phyloP scores from a whole-genome alignment of 1,140 invertebrate genomes.

The Meloidogyne hapla region DNA sequence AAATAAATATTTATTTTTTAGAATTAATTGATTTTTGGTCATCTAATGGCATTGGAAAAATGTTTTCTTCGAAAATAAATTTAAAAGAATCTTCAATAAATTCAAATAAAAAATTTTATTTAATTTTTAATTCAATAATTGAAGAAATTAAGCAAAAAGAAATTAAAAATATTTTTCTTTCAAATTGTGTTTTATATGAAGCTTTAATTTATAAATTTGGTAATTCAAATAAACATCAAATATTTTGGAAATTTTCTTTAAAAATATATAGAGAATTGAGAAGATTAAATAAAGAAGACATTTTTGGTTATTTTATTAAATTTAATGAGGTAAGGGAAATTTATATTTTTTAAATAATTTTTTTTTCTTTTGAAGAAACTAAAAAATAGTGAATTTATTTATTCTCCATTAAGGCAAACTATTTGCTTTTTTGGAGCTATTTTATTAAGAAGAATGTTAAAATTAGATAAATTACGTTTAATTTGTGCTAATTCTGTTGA shows the following conservation, averaged over 20 bases:
- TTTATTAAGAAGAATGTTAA: slow-evolving; percentile 23
- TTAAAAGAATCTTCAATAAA: slow-evolving; percentile 7
- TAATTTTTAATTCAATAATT: slow-evolving; percentile 7
- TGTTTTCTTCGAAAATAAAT: slow-evolving; percentile 18
- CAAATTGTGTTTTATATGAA: slow-evolving; percentile 29
- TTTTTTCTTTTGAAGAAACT: slow-evolving; percentile 29
- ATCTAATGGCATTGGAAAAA: slow-evolving; percentile 5
- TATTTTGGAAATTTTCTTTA: slow-evolving; percentile 33
- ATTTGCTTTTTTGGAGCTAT: slow-evolving; percentile 33
- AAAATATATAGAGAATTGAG: slow-evolving; percentile 33
- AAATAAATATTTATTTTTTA: background rate
- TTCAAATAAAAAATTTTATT: background rate
- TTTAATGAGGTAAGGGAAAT: slow-evolving; percentile 19
- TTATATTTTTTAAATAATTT: background rate
- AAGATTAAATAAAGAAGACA: slow-evolving; percentile 24
- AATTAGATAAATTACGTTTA: slow-evolving; percentile 31
- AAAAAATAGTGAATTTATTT: slow-evolving; percentile 29
- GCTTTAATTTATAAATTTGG: slow-evolving; percentile 40
- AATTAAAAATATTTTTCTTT: slow-evolving; percentile 2
- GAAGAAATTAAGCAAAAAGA: slow-evolving; percentile 18
- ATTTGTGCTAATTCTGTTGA: slow-evolving; percentile 28
- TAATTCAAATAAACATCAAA: slow-evolving; percentile 41
- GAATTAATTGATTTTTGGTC: slow-evolving; percentile 18
- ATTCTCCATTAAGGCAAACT: slow-evolving; percentile 19
- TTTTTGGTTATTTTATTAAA: slow-evolving; percentile 9